Base-by-base conservation (phyloP, 2,113 vertebrate species). In the Climacteris rufus region DNA sequence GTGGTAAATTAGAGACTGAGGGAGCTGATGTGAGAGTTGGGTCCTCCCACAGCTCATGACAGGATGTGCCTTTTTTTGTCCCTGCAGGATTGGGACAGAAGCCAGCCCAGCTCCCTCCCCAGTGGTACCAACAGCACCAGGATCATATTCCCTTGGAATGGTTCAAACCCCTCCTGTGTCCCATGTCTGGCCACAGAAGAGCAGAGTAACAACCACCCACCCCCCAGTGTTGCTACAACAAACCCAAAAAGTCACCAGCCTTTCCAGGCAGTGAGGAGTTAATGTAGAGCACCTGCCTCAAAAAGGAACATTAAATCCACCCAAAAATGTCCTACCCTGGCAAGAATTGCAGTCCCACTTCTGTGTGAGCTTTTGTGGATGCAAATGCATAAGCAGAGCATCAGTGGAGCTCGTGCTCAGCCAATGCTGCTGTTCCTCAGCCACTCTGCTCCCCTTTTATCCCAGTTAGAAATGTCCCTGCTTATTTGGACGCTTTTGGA, bases 11-110 rank as follows among this genome's bases (percentile, higher is more conserved):
- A 28, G 49, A 47, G 12, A 1, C 28, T 30, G 28, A 39, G 35
- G 4, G 22, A 27, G 31, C 16, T 33, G 37, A 15, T 59, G 11
- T 1, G 22, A 16, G 23, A 45, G 69, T 8, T 72, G 31, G 12
- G 9, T 7, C 1, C 1, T 10, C 9, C 19, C 45, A 13, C 12
- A 33, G 68, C 2, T 77, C 27, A 5, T 0, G 18, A 61, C 21
- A 64, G 74, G 87, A 19, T 57, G 74, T n/a, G 54, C n/a, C 30
- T 65, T 9, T 19, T 63, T 47, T 4, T 31, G 35, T 69, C 40
- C 28, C 20, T 24, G 23, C 4, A 10, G 27, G 52, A 49, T 23
- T 71, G 81, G 23, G 86, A 39, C 20, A 52, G 70, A 31, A 49
- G n/a, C 18, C 53, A 83, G 49, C 17, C 20, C 65, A 68, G 60